Percentiles rank a stretch among this genome's conserved stretches.
Conservation (phyloP, 1,140 invertebrate species). For the Nasonia giraulti region DNA sequence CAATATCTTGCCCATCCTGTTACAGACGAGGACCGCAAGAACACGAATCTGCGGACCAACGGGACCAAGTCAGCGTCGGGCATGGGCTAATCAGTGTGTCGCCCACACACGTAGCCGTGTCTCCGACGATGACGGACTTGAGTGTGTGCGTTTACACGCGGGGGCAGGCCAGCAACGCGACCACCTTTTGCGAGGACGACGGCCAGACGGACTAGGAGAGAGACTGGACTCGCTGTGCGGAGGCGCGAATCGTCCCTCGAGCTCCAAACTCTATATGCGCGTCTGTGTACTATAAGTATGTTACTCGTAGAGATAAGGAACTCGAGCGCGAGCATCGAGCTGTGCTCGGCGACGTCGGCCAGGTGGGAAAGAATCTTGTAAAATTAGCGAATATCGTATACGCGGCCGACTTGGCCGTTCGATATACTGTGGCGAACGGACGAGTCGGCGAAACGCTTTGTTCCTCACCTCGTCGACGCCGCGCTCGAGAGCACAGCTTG, state of each 20-base stretch:
- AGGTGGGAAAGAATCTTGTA: too few species aligned
- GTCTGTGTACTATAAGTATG: not conserved
- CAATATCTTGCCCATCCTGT: conserved; percentile 45
- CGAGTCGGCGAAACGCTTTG: not conserved
- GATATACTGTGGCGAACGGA: not conserved
- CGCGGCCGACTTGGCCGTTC: too few species aligned
- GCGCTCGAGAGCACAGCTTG: not conserved
- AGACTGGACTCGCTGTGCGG: not conserved
- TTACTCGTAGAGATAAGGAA: too few species aligned
- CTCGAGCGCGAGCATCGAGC: too few species aligned
- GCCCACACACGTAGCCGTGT: not conserved
- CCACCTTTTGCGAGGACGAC: conserved; percentile 12
- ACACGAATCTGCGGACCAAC: conserved; percentile 73
- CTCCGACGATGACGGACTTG: not conserved
- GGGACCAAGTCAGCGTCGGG: conserved; percentile 74
- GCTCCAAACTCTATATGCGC: not conserved
- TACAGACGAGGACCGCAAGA: conserved; percentile 73
- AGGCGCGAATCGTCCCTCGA: not conserved
- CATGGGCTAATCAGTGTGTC: conserved; percentile 61
- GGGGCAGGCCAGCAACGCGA: conserved; percentile 40
- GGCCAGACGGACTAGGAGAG: conserved; percentile 35
- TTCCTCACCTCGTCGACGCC: too few species aligned
- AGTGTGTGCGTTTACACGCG: not conserved
- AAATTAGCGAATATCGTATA: too few species aligned
- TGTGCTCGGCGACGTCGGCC: too few species aligned